Base-by-base conservation (phyloP, 2,113 vertebrate species). In the Taurulus bubalis region DNA sequence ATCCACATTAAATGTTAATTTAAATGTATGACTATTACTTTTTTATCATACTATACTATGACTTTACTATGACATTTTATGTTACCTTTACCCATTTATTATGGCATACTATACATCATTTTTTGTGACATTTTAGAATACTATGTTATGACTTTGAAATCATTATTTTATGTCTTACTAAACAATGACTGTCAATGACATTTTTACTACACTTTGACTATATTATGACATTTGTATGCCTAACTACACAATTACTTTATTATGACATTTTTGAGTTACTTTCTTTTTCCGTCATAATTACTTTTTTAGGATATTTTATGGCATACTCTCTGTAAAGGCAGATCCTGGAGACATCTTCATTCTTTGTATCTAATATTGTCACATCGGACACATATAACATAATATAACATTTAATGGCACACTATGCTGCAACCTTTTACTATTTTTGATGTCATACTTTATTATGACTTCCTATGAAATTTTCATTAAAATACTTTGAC, bases 1-100 rank as follows among this genome's bases (percentile, higher is more conserved):
- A 53, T n/a, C 51, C 51, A 53, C 51, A 53, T n/a, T 55, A 24
- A 55, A 55, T n/a, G n/a, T n/a, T n/a, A n/a, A n/a, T n/a, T n/a
- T n/a, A n/a, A n/a, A n/a, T n/a, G n/a, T n/a, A 6, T 15, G 55
- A 56, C 55, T 56, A 28, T 56, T 14, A 26, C 11, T 26, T 56
- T 56, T 56, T 26, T 26, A 56, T 6, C 5, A 6, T 11, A n/a
- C 49, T n/a, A 22, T 22, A 51, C 42, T 45, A 1, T 16, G 1
- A 53, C 22, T 53, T 53, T n/a, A n/a, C 6, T 9, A n/a, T 51
- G 22, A n/a, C 51, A 55, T 53, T 9, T 22, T 24, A 55, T 2
- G 11, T 26, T 14, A 56, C 53, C 14, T 56, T 26, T 11, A 2
- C 26, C 10, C 24, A 56, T 56, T 56, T 53, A 11, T 56, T 56